Percentiles rank a stretch among this genome's conserved stretches.
These are phyloP conservation scores for Lytechinus pictus DNA, from an alignment of 35 echinoderm and acorn worm genomes.

Conservation along the genomic window DNA sequence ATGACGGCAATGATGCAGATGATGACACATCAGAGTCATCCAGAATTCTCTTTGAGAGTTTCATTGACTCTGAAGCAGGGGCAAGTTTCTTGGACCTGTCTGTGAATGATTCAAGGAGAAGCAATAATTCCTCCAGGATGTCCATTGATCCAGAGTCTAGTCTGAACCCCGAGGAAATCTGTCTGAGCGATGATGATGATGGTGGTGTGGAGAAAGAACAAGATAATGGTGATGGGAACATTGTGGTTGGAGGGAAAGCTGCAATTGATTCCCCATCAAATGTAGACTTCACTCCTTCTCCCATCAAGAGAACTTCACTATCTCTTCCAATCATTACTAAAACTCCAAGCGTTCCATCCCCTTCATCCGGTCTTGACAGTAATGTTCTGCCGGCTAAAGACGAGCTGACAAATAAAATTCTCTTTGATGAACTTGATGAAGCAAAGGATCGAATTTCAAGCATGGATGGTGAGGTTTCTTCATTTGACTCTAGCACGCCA, in stretches of 20 bases:
- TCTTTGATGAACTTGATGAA: slow-evolving; percentile 51
- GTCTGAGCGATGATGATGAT: slow-evolving; percentile 75
- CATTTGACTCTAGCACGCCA: slow-evolving; percentile 32
- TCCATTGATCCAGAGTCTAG: slow-evolving; percentile 50
- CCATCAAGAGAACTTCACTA: slow-evolving; percentile 31
- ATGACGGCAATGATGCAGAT: slow-evolving; percentile 68
- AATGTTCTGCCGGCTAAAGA: neutral
- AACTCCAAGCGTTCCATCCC: slow-evolving; percentile 32
- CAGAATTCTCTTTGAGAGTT: slow-evolving; percentile 60
- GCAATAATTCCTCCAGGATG: slow-evolving; percentile 58
- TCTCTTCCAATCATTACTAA: neutral
- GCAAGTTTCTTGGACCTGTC: slow-evolving; percentile 55
- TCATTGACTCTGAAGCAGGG: slow-evolving; percentile 72
- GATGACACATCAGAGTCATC: slow-evolving; percentile 75
- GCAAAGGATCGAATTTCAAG: neutral
- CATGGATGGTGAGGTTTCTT: neutral
- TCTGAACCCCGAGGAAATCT: slow-evolving; percentile 85
- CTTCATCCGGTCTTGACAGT: neutral
- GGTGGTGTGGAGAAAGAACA: neutral
- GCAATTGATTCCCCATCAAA: neutral
- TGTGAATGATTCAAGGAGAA: slow-evolving; percentile 59
- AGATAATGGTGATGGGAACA: neutral
- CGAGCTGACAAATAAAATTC: neutral
- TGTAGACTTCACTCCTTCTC: neutral
- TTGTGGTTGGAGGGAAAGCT: neutral